Percentiles rank a stretch among this genome's conserved stretches.
phyloP scores from a whole-genome alignment of 2,797 vertebrate genomes.

The Tarsius wallacei region DNA sequence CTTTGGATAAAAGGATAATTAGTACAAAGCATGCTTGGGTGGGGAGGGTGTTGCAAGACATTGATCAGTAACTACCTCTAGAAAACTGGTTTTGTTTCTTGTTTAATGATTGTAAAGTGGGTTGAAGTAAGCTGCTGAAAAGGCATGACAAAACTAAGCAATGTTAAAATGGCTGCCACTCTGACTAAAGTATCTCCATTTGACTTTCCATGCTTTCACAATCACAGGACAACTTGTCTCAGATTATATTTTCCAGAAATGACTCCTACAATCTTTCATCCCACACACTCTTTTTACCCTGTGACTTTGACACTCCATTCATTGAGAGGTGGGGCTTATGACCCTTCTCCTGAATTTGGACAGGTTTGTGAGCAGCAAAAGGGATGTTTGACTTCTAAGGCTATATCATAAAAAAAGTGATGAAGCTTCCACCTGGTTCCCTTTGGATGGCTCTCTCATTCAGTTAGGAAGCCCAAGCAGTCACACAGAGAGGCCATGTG shows the following conservation, averaged over 20 bases:
- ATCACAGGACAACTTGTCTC: background rate
- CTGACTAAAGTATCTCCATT: too few species aligned
- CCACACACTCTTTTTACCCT: background rate
- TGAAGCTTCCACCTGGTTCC: background rate
- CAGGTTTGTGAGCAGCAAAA: background rate
- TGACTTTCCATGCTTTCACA: too few species aligned
- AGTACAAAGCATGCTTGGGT: too few species aligned
- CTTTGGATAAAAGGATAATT: too few species aligned
- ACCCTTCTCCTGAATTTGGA: background rate
- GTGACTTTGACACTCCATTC: background rate
- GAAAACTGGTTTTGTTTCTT: too few species aligned
- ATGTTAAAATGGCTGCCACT: too few species aligned
- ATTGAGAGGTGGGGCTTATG: background rate
- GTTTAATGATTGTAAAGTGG: too few species aligned
- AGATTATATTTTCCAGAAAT: conserved; percentile 24
- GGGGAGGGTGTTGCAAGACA: too few species aligned
- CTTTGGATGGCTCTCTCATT: background rate
- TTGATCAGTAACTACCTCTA: too few species aligned
- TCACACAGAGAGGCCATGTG: background rate
- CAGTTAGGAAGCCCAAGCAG: background rate
- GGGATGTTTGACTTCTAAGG: background rate
- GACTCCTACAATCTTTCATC: background rate
- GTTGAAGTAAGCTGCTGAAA: too few species aligned
- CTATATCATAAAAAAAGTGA: background rate
- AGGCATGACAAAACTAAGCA: too few species aligned